Evolutionary conservation across 1,140 invertebrate species (phyloP).

Genomic region (Bombus haemorrhoidalis): DNA sequence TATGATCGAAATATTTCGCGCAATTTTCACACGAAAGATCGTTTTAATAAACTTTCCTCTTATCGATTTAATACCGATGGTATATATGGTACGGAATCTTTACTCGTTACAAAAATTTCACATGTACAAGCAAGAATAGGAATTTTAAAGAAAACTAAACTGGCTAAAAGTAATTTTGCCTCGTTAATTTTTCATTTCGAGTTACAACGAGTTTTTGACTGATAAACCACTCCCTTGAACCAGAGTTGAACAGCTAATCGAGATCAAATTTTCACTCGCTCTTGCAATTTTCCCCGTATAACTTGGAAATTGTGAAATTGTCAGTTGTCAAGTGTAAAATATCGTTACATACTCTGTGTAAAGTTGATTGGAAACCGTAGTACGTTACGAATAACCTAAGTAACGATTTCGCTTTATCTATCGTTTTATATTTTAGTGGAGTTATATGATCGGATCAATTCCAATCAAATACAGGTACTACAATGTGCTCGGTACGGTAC

Average conservation of each 20-base stretch:
- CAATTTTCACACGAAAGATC: too few relatives aligned
- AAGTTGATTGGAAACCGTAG: background rate
- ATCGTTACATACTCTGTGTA: background rate
- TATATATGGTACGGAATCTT: rapidly evolving
- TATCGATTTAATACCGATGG: background rate
- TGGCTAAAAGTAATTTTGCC: background rate
- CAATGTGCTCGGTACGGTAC: background rate
- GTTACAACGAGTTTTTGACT: background rate
- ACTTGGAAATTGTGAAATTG: background rate
- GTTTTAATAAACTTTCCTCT: background rate
- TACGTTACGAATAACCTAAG: background rate
- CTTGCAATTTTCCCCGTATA: background rate
- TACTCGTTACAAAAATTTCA: background rate
- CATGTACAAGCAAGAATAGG: background rate
- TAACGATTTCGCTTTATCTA: background rate
- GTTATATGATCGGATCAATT: background rate
- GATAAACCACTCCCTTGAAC: background rate
- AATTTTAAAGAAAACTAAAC: background rate
- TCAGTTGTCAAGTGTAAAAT: background rate
- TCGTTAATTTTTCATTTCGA: background rate
- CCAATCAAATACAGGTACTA: background rate
- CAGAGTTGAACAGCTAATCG: background rate
- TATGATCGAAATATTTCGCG: background rate
- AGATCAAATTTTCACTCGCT: background rate
- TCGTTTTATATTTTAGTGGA: background rate